These are phyloP conservation scores for Microcebus lehilahytsara DNA, from an alignment of 2,113 vertebrate genomes.

Conservation along the genomic window DNA sequence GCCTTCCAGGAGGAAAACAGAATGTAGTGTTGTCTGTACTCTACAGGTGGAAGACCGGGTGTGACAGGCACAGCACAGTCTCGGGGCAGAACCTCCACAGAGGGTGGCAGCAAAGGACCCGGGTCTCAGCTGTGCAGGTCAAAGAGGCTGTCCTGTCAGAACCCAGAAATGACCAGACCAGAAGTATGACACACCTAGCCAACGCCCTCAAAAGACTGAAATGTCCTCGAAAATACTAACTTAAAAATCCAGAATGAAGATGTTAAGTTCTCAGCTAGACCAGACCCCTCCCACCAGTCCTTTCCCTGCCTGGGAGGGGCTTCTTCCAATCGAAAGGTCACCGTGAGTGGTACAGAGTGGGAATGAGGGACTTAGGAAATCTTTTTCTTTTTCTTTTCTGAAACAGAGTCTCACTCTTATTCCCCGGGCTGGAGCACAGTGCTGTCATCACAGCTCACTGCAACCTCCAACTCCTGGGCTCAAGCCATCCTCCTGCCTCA, in stretches of 20 bases:
- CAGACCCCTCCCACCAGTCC: neutral
- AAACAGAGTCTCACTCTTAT: no score
- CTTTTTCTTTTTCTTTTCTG: no score
- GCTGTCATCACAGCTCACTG: no score
- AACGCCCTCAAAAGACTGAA: neutral
- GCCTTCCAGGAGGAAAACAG: neutral
- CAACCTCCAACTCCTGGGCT: no score
- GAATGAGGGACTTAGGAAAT: neutral
- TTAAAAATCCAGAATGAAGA: neutral
- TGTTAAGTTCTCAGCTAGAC: neutral
- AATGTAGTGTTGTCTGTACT: rapidly evolving
- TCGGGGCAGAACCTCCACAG: rapidly evolving
- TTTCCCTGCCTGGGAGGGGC: neutral
- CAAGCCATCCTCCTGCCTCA: no score
- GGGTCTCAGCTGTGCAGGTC: no score
- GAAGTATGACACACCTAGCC: no score
- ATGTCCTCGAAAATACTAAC: neutral
- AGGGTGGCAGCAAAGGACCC: rapidly evolving
- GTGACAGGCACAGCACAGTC: neutral
- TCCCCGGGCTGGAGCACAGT: no score
- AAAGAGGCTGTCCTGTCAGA: neutral
- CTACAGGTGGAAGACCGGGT: neutral
- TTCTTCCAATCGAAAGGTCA: neutral
- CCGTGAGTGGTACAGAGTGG: neutral
- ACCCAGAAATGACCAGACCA: no score